Conservation (phyloP, 2,113 vertebrate species). For the Colinus virginianus region DNA sequence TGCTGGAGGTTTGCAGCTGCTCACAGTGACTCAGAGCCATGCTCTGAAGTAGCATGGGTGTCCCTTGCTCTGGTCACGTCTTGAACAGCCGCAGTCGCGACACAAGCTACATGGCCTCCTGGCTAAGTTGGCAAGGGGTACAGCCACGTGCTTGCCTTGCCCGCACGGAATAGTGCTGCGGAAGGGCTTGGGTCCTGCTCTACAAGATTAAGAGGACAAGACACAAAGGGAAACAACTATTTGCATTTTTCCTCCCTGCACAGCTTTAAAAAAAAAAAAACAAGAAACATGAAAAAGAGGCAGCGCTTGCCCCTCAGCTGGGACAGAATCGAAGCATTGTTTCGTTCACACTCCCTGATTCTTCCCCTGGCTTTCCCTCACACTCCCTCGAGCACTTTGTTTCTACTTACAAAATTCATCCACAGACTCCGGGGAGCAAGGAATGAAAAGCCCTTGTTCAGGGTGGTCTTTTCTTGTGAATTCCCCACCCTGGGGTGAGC, state of each 20-base stretch:
- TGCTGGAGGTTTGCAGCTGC: neutral
- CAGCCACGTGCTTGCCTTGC: neutral
- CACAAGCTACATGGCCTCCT: neutral
- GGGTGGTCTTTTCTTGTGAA: constrained; percentile 76
- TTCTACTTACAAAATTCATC: constrained; percentile 58
- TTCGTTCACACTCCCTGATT: constrained; percentile 38
- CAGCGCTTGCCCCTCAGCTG: neutral
- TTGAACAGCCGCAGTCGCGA: neutral
- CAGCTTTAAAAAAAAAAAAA: constrained; percentile 40
- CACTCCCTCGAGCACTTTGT: constrained; percentile 47
- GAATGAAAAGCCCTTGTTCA: constrained; percentile 68
- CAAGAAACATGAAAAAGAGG: constrained; percentile 40
- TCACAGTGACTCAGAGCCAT: neutral
- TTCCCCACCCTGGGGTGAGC: constrained; percentile 59
- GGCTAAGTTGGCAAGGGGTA: neutral
- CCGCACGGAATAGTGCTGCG: neutral
- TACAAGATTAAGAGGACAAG: constrained; percentile 30
- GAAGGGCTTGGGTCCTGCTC: constrained; percentile 30
- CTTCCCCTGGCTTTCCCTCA: constrained; percentile 36
- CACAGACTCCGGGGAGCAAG: constrained; percentile 42
- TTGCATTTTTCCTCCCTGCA: neutral
- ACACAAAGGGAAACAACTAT: constrained; percentile 39
- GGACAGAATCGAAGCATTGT: constrained; percentile 53
- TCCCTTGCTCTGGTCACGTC: neutral
- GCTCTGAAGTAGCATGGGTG: neutral